These are phyloP conservation scores for Nomada goodeniana DNA, from an alignment of 2,888 invertebrate genomes.

Conservation along the genomic window DNA sequence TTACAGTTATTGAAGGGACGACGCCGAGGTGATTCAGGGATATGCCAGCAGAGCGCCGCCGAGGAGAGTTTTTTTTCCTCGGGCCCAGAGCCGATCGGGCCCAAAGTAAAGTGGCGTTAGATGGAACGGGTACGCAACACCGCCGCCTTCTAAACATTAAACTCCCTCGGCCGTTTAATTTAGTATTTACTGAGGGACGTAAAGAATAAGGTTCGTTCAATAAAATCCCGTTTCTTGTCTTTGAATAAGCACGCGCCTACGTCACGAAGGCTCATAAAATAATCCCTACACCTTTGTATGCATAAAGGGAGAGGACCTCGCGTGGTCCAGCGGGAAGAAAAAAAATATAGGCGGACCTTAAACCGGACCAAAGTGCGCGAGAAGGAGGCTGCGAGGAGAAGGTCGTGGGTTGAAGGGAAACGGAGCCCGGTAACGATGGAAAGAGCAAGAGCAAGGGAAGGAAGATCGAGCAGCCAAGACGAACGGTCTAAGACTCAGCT, in stretches of 20 bases:
- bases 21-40: constrained; percentile 28
- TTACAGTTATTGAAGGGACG: constrained; percentile 47
- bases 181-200: constrained; percentile 27
- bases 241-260: constrained; percentile 57
- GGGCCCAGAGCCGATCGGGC: no score
- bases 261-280: constrained; percentile 65
- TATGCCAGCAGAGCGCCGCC: constrained; percentile 8
- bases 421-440: not conserved
- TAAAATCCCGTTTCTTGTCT: constrained; percentile 58
- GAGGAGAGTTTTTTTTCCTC: not conserved
- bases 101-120: constrained; percentile 6
- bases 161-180: not conserved
- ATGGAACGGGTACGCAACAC: constrained; percentile 17
- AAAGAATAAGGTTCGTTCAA: constrained; percentile 60
- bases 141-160: constrained; percentile 24
- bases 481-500: constrained; percentile 65
- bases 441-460: constrained; percentile 10
- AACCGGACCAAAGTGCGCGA: constrained; percentile 69
- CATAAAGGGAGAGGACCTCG: constrained; percentile 48
- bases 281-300: constrained; percentile 68
- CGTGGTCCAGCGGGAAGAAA: constrained; percentile 43
- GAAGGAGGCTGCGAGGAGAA: constrained; percentile 54
- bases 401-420: constrained; percentile 9
- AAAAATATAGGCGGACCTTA: constrained; percentile 64
- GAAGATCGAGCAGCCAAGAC: constrained; percentile 28